phyloP scores from a whole-genome alignment of 2,113 vertebrate genomes.

The Narcine bancroftii region DNA sequence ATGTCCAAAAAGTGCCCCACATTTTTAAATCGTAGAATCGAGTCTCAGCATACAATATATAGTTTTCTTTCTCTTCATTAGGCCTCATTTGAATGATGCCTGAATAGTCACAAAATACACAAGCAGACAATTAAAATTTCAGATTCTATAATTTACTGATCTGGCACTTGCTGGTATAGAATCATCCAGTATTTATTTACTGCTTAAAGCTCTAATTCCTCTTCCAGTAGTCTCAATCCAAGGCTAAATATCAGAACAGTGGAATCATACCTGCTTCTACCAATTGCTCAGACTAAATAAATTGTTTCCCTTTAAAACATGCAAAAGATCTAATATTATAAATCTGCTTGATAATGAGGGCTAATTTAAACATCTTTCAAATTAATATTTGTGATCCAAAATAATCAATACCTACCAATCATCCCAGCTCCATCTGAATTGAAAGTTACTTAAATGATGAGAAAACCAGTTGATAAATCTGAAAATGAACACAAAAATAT shows the following conservation, averaged over 20 bases:
- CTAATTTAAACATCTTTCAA: background rate
- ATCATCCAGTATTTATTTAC: background rate
- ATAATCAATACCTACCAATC: conserved; percentile 73
- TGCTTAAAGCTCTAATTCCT: background rate
- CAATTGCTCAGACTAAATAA: background rate
- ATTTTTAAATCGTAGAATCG: too few species aligned
- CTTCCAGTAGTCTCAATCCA: background rate
- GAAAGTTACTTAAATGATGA: conserved; percentile 95
- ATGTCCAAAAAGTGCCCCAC: too few species aligned
- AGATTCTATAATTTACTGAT: background rate
- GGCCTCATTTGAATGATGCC: background rate
- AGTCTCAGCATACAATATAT: too few species aligned
- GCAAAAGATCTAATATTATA: background rate
- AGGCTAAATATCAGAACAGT: background rate
- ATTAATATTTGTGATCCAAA: background rate
- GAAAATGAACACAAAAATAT: background rate
- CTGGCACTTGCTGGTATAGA: background rate
- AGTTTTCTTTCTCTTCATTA: background rate
- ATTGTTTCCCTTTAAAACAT: background rate
- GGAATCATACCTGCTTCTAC: background rate
- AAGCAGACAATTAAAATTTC: background rate
- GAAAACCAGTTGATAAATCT: conserved; percentile 94
- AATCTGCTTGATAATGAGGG: background rate
- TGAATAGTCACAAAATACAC: background rate
- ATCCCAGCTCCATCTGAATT: conserved; percentile 98